Base-by-base conservation (phyloP, 2,113 vertebrate species). In the Prochilodus magdalenae region DNA sequence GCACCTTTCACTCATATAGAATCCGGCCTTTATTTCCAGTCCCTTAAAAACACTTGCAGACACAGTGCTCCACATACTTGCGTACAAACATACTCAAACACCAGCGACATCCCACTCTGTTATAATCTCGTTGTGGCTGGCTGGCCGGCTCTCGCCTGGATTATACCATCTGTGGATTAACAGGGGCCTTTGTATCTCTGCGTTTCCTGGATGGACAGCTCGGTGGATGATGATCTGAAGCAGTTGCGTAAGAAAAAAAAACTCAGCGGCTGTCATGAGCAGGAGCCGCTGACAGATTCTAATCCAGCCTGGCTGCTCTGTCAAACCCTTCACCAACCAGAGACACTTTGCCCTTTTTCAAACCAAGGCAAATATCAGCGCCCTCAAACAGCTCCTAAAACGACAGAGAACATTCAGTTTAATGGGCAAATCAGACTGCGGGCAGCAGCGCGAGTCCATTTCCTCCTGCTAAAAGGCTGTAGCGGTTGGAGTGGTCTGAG, bases 131-230 rank as follows among this genome's bases (percentile, higher is more conserved):
- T 27, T 29, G 20, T 69, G 73, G 29, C 60, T 73, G 59, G 16
- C 65, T 66, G 83, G 87, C 26, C 70, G 85, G 47, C 75, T 81
- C 33, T 77, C 79, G 27, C 72, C 51, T 30, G 79, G 90, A 91
- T 91, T 90, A 90, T 66, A 30, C 66, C 81, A 75, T 60, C 51
- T 74, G n/a, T 70, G 86, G 89, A 92, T 93, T 89, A 91, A 80
- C 85, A 24, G 0, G 18, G 85, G 26, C 86, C 78, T 86, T 85
- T 85, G 60, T 83, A 73, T 87, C 47, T 86, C 85, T 51, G 84
- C 75, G 85, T 88, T 86, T 86, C 74, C 33, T 55, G 69, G 74
- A 83, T 88, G 65, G 77, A 63, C 70, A 72, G 44, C 66, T 76
- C 76, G 63, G 27, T 55, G 44, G 47, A 66, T 26, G 76, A 77